Evolutionary conservation across 2,888 invertebrate genomes (phyloP).

Genomic region (Drosophila paracracens): DNA sequence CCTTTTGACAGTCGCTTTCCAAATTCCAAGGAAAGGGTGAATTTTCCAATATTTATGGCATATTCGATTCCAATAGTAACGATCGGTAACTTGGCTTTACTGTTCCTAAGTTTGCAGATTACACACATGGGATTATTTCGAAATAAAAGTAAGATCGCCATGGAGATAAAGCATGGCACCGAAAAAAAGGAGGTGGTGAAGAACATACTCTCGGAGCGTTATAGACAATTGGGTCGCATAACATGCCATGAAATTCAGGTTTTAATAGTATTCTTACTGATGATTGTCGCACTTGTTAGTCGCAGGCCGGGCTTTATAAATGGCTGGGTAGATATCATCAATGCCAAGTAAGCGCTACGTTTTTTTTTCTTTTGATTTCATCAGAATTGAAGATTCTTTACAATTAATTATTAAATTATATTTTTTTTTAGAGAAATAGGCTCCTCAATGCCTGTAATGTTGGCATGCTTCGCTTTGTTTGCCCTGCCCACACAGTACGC

Average conservation of each 20-base stretch:
- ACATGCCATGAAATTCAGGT: constrained; percentile 91
- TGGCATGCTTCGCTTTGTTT: constrained; percentile 91
- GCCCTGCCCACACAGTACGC: constrained; percentile 91
- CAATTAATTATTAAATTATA: neutral
- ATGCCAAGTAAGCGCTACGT: constrained; percentile 46
- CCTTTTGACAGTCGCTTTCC: constrained; percentile 72
- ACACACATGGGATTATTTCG: constrained; percentile 80
- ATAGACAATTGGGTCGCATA: constrained; percentile 90
- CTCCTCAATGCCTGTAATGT: constrained; percentile 89
- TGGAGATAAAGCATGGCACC: constrained; percentile 81
- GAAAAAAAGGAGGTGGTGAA: constrained; percentile 88
- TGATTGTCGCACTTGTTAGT: constrained; percentile 93
- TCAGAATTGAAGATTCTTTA: neutral
- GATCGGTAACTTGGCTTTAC: constrained; percentile 31
- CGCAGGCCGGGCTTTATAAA: constrained; percentile 92
- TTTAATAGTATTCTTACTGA: constrained; percentile 89
- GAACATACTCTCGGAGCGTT: constrained; percentile 80
- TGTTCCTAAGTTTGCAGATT: constrained; percentile 60
- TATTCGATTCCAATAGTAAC: constrained; percentile 68
- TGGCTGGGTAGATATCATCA: constrained; percentile 90
- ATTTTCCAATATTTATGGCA: constrained; percentile 70
- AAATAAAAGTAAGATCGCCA: constrained; percentile 52
- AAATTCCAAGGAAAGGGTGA: constrained; percentile 56
- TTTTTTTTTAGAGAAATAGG: constrained; percentile 54
- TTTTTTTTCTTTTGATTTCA: neutral